Percentiles rank a stretch among this genome's conserved stretches.
Evolutionary conservation across 2,113 vertebrate genomes (phyloP).

Genomic region (Cyprinus carpio): DNA sequence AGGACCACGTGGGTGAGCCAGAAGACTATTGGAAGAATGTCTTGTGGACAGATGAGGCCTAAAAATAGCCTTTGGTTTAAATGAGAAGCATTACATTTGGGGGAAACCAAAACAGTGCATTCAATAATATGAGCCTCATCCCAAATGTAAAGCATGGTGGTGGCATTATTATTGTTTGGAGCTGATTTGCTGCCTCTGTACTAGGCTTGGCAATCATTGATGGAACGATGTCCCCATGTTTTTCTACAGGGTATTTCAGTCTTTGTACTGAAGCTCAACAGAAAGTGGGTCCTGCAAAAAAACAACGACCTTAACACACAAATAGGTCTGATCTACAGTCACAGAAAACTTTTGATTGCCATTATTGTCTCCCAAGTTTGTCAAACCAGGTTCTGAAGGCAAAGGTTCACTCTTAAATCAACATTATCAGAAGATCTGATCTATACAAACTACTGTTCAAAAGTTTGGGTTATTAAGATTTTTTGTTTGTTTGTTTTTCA

Average conservation of each 20-base stretch:
- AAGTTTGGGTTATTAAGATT: background rate
- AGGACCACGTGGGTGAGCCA: background rate
- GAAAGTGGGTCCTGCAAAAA: background rate
- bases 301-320: background rate
- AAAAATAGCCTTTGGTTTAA: background rate
- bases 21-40: conserved; percentile 8
- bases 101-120: background rate
- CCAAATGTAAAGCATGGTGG: background rate
- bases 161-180: background rate
- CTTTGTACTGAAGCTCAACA: background rate
- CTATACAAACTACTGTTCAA: background rate
- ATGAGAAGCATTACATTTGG: background rate
- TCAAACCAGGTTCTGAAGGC: background rate
- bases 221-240: background rate
- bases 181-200: background rate
- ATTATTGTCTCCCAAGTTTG: background rate
- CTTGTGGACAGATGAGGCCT: background rate
- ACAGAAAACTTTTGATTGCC: background rate
- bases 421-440: background rate
- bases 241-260: background rate
- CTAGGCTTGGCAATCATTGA: background rate
- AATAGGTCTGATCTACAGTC: background rate
- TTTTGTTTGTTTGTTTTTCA: too few species aligned
- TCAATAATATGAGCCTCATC: background rate
- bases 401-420: background rate